Conservation (phyloP, 2,888 invertebrate genomes). For the Anticlea derivata region DNA sequence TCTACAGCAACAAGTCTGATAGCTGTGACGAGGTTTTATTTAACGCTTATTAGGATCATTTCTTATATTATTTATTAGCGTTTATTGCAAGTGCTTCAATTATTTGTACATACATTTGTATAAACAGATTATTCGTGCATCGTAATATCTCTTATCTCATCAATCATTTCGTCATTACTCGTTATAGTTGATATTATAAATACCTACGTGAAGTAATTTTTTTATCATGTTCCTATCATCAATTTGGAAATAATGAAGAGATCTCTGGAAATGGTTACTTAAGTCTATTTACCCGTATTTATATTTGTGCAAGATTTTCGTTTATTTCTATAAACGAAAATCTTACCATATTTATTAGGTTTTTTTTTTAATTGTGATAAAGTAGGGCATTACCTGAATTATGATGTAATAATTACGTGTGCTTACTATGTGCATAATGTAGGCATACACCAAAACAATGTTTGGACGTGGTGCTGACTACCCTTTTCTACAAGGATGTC, state of each 20-base stretch:
- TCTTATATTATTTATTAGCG: constrained; percentile 12
- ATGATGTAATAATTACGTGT: too few relatives aligned
- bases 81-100: constrained; percentile 20
- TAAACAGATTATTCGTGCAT: background rate
- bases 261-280: too few relatives aligned
- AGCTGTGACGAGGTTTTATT: background rate
- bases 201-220: background rate
- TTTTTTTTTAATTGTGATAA: too few relatives aligned
- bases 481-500: too few relatives aligned
- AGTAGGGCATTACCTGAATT: too few relatives aligned
- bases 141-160: constrained; percentile 13
- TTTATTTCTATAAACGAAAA: too few relatives aligned
- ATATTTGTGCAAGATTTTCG: too few relatives aligned
- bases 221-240: background rate
- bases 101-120: constrained; percentile 10
- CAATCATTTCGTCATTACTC: constrained; percentile 11
- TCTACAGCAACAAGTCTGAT: background rate
- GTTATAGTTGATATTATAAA: background rate
- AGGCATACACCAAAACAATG: too few relatives aligned
- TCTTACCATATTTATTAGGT: too few relatives aligned
- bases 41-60: constrained; percentile 2
- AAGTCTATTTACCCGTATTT: too few relatives aligned
- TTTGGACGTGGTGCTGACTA: too few relatives aligned
- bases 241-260: background rate
- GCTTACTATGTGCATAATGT: too few relatives aligned